Base-by-base conservation (phyloP, 37 sponge, comb jelly and placozoan species). In the Cliona cf. orientalis region DNA sequence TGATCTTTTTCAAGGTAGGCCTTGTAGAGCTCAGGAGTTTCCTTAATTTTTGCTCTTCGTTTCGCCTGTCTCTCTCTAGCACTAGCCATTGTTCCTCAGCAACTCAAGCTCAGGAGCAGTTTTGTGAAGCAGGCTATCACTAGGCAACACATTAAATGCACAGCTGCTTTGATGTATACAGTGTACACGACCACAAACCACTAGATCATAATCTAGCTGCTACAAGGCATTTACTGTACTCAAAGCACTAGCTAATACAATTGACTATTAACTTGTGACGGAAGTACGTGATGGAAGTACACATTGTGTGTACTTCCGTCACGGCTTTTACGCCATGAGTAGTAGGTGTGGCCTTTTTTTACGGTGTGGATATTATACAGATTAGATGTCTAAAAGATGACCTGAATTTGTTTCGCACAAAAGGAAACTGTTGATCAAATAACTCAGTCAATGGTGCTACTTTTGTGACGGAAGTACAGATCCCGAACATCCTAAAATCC, bases 241-340 rank as follows among this genome's bases (percentile, higher is more conserved):
- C 53, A 49, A 49, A 49, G 14, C 53, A 49, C 53, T 49, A 49
- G 53, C 53, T 49, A 49, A 19, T 19, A 49, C 53, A 49, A 9
- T 14, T 19, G 14, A 49, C 14, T 49, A 49, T 49, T 49, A 49
- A 19, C 14, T 49, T 49, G 53, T 49, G 14, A 49, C 53, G 66
- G 66, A 65, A 65, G 66, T 65, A 65, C 35, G 66, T 65, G 66
- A 34, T 36, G 66, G 66, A 65, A 65, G 66, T 65, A 65, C 66
- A 29, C 66, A 65, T 31, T 26, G 4, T 34, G 31, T 65, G 66
- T 65, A 65, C 66, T 65, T 65, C 66, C 35, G 66, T 65, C 66
- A 65, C 66, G 35, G 66, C 66, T 31, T 65, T 65, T 65, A 65
- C 66, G 66, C 32, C 66, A 65, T 34, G 19, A 34, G 66, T 65